Evolutionary conservation across 2,113 vertebrate genomes (phyloP), one percentile per base, ranked within the genome.

Genomic region (Eleginops maclovinus): DNA sequence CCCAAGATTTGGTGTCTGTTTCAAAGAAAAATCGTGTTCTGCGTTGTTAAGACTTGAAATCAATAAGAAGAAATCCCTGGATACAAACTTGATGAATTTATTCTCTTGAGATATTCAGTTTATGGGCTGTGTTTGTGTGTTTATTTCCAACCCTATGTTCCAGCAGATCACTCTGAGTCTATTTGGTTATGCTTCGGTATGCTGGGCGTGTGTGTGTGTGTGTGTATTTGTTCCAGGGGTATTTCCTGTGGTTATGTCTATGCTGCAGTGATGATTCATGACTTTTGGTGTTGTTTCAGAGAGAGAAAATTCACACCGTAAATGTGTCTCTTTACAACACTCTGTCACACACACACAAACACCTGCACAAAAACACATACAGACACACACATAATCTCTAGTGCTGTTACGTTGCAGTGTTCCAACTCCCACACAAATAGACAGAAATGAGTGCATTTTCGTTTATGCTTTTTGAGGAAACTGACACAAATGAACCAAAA

Each of bases 211-310:
- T 46, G 16, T 28, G 47, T 71, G 26, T 69, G 28, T 82, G 21
- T 36, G 7, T 82, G 67, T 63, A 36, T 70, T 65, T 82, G 83
- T 88, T 92, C 87, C 85, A 90, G 82, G 84, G 87, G 71, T 86
- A 85, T 85, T 88, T 88, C 81, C 85, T 82, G 88, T 92, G 88
- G 87, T 85, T 78, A 54, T 51, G 66, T 56, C 51, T 80, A 21
- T 81, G 87, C 86, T 88, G 81, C 82, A 76, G 60, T 80, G 83
- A 91, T 92, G 87, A 92, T 90, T 91, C 90, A 92, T 87, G 74
- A 89, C 81, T 91, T 88, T 92, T 74, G 24, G 69, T 85, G 75
- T 84, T 83, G 78, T 79, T 81, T 88, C 40, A 67, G 60, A 87
- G 65, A 87, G 64, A 84, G 73, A 90, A 86, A 85, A 85, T 77